Evolutionary conservation across 2,888 invertebrate species (phyloP), one percentile per base, ranked within the genome.

Genomic region (Gymnoscelis rufifasciata): DNA sequence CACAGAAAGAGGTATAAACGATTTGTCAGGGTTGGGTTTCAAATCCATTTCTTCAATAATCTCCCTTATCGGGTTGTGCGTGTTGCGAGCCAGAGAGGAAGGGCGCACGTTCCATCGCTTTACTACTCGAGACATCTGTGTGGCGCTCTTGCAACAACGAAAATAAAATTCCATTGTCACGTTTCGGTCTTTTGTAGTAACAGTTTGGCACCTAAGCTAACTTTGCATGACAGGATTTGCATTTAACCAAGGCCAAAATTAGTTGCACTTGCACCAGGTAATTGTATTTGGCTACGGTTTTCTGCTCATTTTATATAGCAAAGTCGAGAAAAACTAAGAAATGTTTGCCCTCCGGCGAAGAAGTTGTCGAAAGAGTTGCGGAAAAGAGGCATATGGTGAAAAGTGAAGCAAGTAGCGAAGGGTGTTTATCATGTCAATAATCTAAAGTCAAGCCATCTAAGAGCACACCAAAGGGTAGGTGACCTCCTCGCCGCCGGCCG

Each of bases 21-120:
- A 89, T 77, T 98, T 99, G 26, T 93, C 91, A 2, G 98, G 97
- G 87, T 99, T 96, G 0, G 97, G 98, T 57, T 93, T 92, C 26
- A 98, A 91, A 64, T 94, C 91, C 69, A 99, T 91, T 60, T 94
- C 93, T 71, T 99, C 99, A 35, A 98, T 94, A 57, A 99, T 94
- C 54, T 92, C 91, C 49, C 99, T 91, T 67, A 99, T 98, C 24
- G 97, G 95, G 87, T 99, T 99, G 75, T 92, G 91, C 39, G 97
- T 97, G 65, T 93, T 93, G 56, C 90, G 90, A 7, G 97, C 93
- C 58, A 95, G 90, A 36, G 89, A 82, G 0, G 97, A 96, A 19
- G 93, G 90, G 51, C 90, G 90, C 38, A 97, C 92, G 68, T 92
- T 90, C 97, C 97, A 97, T 54, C 78, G 65, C 43, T 59, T 50